Base-by-base conservation (phyloP, 1,140 invertebrate species). In the Goniozus legneri region DNA sequence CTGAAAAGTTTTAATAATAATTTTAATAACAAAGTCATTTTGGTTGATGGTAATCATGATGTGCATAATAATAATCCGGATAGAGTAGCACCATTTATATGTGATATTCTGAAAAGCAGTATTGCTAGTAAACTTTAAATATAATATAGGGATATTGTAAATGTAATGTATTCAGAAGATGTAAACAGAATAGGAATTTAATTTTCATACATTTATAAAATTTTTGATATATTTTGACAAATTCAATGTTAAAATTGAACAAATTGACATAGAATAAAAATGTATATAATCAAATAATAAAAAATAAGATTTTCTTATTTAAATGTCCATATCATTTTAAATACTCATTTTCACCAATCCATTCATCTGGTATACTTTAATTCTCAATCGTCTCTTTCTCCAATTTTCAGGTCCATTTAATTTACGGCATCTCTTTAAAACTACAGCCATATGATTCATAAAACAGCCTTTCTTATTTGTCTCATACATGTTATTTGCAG, bases 1-100 rank as follows among this genome's bases (percentile, higher is more conserved):
- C 20, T 37, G 19, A 49, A 33, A 32, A 21, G 27, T 37, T 52
- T 61, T 19, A 54, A 58, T 24, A 56, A 47, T 15, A 16, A 15
- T 21, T 22, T 52, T 3, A 46, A 60, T 15, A 70, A 75, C 47
- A 54, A 60, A 18, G 56, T 71, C 42, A 44, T 61, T 8, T 51
- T 67, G 45, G 70, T 85, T 18, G 61, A 76, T 14, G 84, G 84
- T 13, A 79, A 79, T 67, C 84, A 86, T 70, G 82, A 85, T 68
- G 67, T 84, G 8, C 84, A 86, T 62, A 70, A 82, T 48, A 80
- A 80, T 53, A 57, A 79, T 60, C 81, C 84, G 3, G 75, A 81
- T 62, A 68, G 44, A 45, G 62, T 84, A 36, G 76, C 75, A 4
- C 55, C 60, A 6, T 35, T 69, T 44, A 56, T 82, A 45, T 58